Evolutionary conservation across 2,888 invertebrate genomes (phyloP).

Genomic region (Agonopterix subpropinquella): DNA sequence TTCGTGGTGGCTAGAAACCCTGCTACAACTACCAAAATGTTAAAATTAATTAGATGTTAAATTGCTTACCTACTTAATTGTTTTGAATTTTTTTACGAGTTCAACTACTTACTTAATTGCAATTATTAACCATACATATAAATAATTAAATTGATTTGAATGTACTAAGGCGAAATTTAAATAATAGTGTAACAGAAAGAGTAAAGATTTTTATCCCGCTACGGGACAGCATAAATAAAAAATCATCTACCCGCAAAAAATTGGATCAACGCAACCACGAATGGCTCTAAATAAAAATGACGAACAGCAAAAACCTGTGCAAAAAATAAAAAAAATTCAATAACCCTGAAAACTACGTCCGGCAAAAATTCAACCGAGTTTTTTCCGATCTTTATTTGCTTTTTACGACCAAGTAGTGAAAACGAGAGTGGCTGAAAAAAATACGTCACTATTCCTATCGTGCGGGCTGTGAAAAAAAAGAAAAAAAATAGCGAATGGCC

Average conservation of each 20-base stretch:
- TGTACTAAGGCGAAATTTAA: too few species aligned
- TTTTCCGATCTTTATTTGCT: slow-evolving; percentile 69
- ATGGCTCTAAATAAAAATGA: slow-evolving; percentile 8
- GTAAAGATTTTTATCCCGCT: too few species aligned
- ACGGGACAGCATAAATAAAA: too few species aligned
- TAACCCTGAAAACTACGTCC: slow-evolving; percentile 48
- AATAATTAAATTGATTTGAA: too few species aligned
- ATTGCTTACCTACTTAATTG: too few species aligned
- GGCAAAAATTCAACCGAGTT: slow-evolving; percentile 53
- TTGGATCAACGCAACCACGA: slow-evolving; percentile 7
- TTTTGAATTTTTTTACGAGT: too few species aligned
- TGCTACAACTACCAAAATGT: too few species aligned
- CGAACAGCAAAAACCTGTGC: slow-evolving; percentile 22
- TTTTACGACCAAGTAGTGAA: slow-evolving; percentile 63
- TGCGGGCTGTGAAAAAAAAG: slow-evolving; percentile 52
- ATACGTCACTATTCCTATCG: slow-evolving; percentile 71
- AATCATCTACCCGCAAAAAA: background rate
- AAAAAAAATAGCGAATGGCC: slow-evolving; percentile 45
- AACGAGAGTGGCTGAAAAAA: slow-evolving; percentile 60
- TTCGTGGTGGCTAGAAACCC: too few species aligned
- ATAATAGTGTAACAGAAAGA: too few species aligned
- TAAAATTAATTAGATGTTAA: too few species aligned
- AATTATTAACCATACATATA: too few species aligned
- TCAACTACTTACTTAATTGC: too few species aligned
- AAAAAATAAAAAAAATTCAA: slow-evolving; percentile 45